Conservation (phyloP, 2,113 vertebrate genomes). For the Amazona guildingii region DNA sequence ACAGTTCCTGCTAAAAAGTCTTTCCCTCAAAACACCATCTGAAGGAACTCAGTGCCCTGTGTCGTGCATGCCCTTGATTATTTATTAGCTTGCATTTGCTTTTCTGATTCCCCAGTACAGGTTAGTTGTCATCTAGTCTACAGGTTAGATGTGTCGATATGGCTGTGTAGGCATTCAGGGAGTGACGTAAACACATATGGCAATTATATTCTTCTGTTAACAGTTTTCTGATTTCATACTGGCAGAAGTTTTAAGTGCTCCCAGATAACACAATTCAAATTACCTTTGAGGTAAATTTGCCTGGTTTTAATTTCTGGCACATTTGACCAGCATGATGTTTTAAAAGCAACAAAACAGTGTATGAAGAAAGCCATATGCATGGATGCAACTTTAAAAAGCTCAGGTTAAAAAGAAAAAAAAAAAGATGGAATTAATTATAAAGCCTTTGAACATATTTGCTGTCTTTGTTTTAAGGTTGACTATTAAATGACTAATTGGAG, state of each 20-base stretch:
- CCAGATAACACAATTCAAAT: not conserved
- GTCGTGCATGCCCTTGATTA: not conserved
- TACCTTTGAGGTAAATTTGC: not conserved
- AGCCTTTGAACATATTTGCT: not conserved
- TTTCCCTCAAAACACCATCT: not conserved
- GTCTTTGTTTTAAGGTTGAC: not conserved
- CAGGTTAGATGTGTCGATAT: not conserved
- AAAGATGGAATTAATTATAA: not conserved
- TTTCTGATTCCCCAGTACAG: not conserved
- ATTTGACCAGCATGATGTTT: not conserved
- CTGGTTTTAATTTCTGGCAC: not conserved
- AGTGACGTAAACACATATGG: not conserved
- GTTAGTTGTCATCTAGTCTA: not conserved
- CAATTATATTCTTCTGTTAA: not conserved
- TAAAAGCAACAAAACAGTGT: not conserved
- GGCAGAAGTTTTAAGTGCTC: not conserved
- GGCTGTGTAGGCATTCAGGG: not conserved
- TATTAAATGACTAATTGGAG: not conserved
- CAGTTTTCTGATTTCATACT: not conserved
- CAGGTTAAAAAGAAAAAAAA: not conserved
- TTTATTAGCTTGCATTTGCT: not conserved
- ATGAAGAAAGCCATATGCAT: not conserved
- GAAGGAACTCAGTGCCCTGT: not conserved
- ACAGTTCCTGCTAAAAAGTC: not conserved
- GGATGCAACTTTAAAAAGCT: not conserved